Evolutionary conservation across 2,797 vertebrate species (phyloP), one percentile per base, ranked within the genome.

Genomic region (Tangara arthus): DNA sequence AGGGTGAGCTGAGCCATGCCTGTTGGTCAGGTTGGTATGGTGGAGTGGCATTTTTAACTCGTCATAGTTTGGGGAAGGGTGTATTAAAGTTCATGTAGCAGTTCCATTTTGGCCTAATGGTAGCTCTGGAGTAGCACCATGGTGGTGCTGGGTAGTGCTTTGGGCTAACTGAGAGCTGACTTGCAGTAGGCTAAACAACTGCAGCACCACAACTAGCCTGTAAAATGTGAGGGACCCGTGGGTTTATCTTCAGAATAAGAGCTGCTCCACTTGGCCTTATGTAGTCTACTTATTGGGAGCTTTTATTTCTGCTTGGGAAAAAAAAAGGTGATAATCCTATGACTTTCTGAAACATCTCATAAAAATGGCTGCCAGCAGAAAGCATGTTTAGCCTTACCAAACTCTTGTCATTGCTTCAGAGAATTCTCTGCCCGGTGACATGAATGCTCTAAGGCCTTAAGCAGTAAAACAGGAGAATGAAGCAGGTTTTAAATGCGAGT

Each of bases 341-440:
- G 39, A 21, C 18, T 52, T 23, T 1, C 9, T 6, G 37, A 71
- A 70, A 28, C 6, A 4, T 14, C 52, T 69, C 8, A 4, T 71
- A 30, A 42, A 81, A 37, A 30, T 5, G 18, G 16, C 30, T 47
- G 56, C 16, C 63, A 47, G 14, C 6, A 1, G 46, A 32, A 44
- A 26, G 6, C 12, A 27, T 14, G 6, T 32, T 56, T 11, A 50
- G 28, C 44, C 9, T 2, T 39, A 27, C 5, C 34, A 47, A 21
- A 19, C 39, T 8, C 30, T 57, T 15, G 24, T 24, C 4, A 30
- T 71, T 0, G 0, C 23, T 88, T 61, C 0, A 0, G 47, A 49
- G 42, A 49, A 3, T 42, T 52, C 28, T 47, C 76, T 55, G n/a
- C 18, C 18, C 14, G 1, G 15, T 23, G 59, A 16, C 9, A 17